Conservation (phyloP, 2,113 vertebrate genomes). For the Engystomops pustulosus region DNA sequence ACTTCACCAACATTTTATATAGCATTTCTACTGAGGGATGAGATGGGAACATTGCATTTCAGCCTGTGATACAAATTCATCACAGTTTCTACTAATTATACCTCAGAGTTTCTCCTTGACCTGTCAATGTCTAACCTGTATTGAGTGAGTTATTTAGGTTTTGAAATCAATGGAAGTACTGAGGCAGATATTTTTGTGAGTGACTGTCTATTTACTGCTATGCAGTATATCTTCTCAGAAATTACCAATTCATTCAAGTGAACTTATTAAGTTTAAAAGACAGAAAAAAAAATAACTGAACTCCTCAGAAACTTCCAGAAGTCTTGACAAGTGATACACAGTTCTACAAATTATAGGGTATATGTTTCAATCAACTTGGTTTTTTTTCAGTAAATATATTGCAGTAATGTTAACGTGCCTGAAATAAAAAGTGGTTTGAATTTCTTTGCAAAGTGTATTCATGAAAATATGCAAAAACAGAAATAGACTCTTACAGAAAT, state of each 20-base stretch:
- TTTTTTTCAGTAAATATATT: background rate
- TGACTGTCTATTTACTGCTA: slow-evolving; percentile 51
- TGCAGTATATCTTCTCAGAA: slow-evolving; percentile 59
- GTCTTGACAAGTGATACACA: slow-evolving; percentile 22
- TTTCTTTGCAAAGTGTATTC: background rate
- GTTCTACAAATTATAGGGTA: background rate
- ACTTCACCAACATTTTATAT: slow-evolving; percentile 18
- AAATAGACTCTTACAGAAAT: no score
- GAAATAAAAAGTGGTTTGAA: background rate
- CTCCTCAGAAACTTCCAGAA: slow-evolving; percentile 5
- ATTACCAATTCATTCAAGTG: slow-evolving; percentile 54
- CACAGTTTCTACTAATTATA: slow-evolving; percentile 53
- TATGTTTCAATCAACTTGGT: background rate
- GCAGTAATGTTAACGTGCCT: background rate
- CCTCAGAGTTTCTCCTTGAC: slow-evolving; percentile 56
- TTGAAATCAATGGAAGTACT: slow-evolving; percentile 59
- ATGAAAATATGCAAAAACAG: background rate
- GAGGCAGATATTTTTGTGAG: slow-evolving; percentile 53
- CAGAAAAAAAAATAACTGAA: slow-evolving; percentile 2
- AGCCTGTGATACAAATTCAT: slow-evolving; percentile 45
- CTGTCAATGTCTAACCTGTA: slow-evolving; percentile 55
- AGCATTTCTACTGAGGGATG: slow-evolving; percentile 22
- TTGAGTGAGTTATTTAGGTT: slow-evolving; percentile 60
- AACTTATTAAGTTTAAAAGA: slow-evolving; percentile 57
- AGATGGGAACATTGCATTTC: slow-evolving; percentile 38